Evolutionary conservation across 2,888 invertebrate species (phyloP), one percentile per base, ranked within the genome.

Genomic region (Cheilosia pagana): DNA sequence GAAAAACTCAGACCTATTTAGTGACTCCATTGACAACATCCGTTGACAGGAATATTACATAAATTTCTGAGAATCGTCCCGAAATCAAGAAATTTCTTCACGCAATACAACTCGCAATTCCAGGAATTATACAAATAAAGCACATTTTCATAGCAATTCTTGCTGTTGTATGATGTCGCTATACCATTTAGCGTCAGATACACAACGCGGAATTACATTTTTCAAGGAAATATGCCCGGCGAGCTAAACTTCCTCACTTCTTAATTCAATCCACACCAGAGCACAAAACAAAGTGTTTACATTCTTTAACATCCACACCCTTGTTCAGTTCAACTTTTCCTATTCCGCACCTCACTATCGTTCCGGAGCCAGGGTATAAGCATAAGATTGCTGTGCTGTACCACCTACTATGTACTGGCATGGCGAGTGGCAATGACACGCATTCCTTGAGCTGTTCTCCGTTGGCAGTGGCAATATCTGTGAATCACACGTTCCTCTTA

Each of bases 211-310:
- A 16, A 43, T n/a, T n/a, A 16, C 14, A 48, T 2, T 21, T 8
- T 45, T 16, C 16, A 45, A 45, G 43, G 43, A 48, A 48, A 48
- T 48, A 21, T 12, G 21, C 21, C 21, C 48, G 12, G 4, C 48
- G 21, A 48, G 31, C 21, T 50, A 21, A 53, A 67, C 53, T 21
- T 28, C 59, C 65, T 23, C 25, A 23, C 53, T 48, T 50, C 63
- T 50, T 55, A 65, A 82, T 60, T 60, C 77, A 77, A 67, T 71
- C 55, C 28, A 60, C 77, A 67, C 28, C 65, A 28, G 12, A 45
- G 71, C 43, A 68, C 35, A 35, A 55, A 68, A 82, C 53, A 62
- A 77, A 62, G 67, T 68, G 60, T 77, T 72, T 68, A 82, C 82
- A 82, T 67, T 50, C 12, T 12, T 0, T 31, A 65, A 45, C 67